Evolutionary conservation across 2,797 vertebrate species (phyloP).

Genomic region (Muscicapa comitata): DNA sequence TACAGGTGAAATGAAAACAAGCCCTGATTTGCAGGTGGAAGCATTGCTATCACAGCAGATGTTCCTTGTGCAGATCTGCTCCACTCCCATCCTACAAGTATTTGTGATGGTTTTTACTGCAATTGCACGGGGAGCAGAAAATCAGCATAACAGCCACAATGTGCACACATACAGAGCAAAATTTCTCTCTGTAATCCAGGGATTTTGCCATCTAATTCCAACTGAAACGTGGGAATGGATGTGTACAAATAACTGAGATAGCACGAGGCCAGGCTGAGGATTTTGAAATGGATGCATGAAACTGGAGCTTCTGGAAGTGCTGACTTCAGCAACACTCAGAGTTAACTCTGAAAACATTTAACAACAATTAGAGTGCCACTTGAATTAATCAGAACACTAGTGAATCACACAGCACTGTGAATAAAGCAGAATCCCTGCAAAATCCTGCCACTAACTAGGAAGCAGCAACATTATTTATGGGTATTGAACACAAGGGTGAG

Average conservation of each 20-base stretch:
- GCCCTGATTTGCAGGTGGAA: too few relatives aligned
- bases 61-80: background rate
- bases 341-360: background rate
- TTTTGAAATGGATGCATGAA: fast-evolving
- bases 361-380: background rate
- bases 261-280: background rate
- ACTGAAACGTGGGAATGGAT: background rate
- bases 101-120: background rate
- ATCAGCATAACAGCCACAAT: background rate
- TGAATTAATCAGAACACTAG: background rate
- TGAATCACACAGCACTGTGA: background rate
- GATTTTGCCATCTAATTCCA: background rate
- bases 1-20: background rate
- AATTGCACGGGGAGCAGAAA: background rate
- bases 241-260: background rate
- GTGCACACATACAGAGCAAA: background rate
- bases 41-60: background rate
- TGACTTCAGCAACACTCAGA: background rate
- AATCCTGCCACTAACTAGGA: background rate
- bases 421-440: background rate
- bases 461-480: background rate
- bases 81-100: background rate
- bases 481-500: background rate
- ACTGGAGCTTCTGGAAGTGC: background rate
- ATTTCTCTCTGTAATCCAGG: background rate